These are phyloP conservation scores for Rhaphigaster nebulosa DNA, from an alignment of 2,888 invertebrate genomes.

Conservation along the genomic window DNA sequence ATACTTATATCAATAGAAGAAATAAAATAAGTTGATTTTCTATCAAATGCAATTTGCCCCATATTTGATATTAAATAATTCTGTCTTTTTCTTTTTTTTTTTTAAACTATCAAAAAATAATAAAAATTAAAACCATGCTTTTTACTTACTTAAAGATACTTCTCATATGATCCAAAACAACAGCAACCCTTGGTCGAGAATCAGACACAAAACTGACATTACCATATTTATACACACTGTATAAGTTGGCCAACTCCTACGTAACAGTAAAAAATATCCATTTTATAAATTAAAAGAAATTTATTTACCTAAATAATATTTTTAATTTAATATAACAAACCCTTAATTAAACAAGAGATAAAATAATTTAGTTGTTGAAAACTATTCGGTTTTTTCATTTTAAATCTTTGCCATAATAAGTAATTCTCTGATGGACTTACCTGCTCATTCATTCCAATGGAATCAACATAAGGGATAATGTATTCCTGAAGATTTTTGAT, in stretches of 20 bases:
- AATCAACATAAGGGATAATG: conserved; percentile 82
- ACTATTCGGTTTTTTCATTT: not conserved
- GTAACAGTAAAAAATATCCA: conserved; percentile 54
- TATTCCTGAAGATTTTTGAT: conserved; percentile 77
- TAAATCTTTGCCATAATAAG: not conserved
- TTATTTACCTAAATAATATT: not conserved
- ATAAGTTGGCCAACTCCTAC: conserved; percentile 81
- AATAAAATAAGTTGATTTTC: too few species aligned
- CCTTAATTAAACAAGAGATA: not conserved
- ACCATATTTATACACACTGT: conserved; percentile 78
- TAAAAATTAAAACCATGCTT: not conserved
- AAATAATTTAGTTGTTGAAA: not conserved
- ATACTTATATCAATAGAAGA: too few species aligned
- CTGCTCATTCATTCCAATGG: conserved; percentile 91
- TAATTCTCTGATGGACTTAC: conserved; percentile 62
- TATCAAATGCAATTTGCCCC: too few species aligned
- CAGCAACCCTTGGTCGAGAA: conserved; percentile 84
- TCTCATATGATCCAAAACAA: conserved; percentile 86
- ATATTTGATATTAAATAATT: too few species aligned
- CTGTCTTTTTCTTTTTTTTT: too few species aligned
- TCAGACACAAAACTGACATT: conserved; percentile 82
- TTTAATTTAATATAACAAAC: not conserved
- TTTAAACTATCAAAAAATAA: not conserved
- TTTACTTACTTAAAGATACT: conserved; percentile 72
- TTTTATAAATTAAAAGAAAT: not conserved